These are phyloP conservation scores for Pseudobourletiella spinata DNA, from an alignment of 1,140 invertebrate genomes.

Conservation along the genomic window DNA sequence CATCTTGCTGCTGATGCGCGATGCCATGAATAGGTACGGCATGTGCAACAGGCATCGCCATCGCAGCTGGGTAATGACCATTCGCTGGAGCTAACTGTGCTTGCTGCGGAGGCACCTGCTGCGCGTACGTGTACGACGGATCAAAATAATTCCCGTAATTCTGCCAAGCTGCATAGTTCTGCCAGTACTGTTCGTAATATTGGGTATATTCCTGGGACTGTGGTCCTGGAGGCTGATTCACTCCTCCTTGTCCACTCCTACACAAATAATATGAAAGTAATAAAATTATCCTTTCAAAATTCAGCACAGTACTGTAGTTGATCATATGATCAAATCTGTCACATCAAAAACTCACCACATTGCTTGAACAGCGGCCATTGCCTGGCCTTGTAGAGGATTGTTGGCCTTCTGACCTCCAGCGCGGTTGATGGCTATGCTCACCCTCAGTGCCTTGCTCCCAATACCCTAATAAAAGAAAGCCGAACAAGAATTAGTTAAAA, in stretches of 20 bases:
- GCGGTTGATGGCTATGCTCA: conserved; percentile 35
- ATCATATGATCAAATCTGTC: not conserved
- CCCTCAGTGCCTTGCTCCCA: conserved; percentile 33
- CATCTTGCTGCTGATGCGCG: conserved; percentile 26
- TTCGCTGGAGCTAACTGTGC: conserved; percentile 11
- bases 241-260: conserved; percentile 37
- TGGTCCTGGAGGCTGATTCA: conserved; percentile 38
- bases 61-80: conserved; percentile 18
- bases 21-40: conserved; percentile 12
- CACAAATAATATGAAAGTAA: not conserved
- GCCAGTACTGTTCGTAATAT: conserved; percentile 54
- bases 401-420: conserved; percentile 34
- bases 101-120: conserved; percentile 23
- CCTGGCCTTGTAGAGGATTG: conserved; percentile 33
- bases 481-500: too few relatives aligned
- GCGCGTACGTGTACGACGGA: conserved; percentile 21
- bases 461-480: too few relatives aligned
- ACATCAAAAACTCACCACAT: conserved; percentile 27
- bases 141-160: conserved; percentile 39
- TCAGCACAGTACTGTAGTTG: not conserved
- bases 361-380: conserved; percentile 35
- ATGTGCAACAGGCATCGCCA: conserved; percentile 16
- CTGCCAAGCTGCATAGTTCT: conserved; percentile 55
- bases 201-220: conserved; percentile 41
- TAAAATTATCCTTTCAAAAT: not conserved